Percentiles rank a stretch among this genome's conserved stretches.
Evolutionary conservation across 2,113 vertebrate genomes (phyloP).

Genomic region (Gnathonemus longibarbis): DNA sequence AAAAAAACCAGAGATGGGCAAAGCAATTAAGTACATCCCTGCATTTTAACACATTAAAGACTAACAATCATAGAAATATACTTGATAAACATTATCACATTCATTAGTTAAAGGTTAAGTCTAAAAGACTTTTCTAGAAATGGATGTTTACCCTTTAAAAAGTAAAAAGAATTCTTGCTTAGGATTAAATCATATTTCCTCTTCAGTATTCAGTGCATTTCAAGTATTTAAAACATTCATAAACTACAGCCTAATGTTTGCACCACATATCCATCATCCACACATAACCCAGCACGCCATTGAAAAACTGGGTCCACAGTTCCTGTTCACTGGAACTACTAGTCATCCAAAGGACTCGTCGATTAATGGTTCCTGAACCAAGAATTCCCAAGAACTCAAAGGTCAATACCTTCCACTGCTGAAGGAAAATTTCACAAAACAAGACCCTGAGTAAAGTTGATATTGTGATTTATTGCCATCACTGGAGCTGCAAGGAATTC

Average conservation of each 20-base stretch:
- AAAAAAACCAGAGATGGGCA: background rate
- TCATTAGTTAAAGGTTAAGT: background rate
- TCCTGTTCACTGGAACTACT: background rate
- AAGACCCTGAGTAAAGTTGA: background rate
- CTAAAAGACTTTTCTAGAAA: background rate
- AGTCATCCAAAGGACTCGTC: background rate
- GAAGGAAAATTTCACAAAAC: background rate
- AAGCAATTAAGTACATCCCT: background rate
- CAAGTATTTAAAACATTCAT: background rate
- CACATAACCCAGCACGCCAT: background rate
- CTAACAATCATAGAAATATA: background rate
- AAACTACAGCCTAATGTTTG: background rate
- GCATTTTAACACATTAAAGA: background rate
- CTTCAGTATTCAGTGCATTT: background rate
- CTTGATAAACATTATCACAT: background rate
- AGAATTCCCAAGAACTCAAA: background rate
- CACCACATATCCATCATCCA: background rate
- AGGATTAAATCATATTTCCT: background rate
- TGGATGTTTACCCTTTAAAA: background rate
- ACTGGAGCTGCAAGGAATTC: background rate
- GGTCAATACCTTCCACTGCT: background rate
- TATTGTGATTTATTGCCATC: conserved; percentile 16
- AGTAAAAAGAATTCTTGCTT: background rate
- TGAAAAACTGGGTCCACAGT: background rate
- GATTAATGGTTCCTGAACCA: background rate